These are phyloP conservation scores for Agonopterix subpropinquella DNA, from an alignment of 2,888 invertebrate genomes.

Conservation along the genomic window DNA sequence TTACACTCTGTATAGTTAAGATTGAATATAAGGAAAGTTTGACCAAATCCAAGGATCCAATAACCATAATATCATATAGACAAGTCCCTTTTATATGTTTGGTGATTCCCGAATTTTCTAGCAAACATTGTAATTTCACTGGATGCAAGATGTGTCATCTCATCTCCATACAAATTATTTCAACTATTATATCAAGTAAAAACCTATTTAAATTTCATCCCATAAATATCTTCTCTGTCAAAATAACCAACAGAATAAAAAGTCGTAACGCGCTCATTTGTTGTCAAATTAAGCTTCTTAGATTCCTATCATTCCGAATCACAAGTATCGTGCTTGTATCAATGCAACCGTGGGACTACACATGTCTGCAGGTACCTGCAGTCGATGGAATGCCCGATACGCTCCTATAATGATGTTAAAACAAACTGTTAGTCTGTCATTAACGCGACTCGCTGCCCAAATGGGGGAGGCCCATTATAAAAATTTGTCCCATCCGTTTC, in stretches of 20 bases:
- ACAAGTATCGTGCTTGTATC: constrained; percentile 29
- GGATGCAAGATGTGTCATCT: too few species aligned
- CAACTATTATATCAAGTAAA: too few species aligned
- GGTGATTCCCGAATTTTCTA: too few species aligned
- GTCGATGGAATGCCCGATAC: constrained; percentile 66
- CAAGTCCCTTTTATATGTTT: too few species aligned
- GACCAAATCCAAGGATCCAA: too few species aligned
- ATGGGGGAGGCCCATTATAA: constrained; percentile 73
- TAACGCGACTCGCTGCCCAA: constrained; percentile 65
- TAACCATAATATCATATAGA: too few species aligned
- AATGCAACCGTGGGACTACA: constrained; percentile 40
- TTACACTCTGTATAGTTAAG: too few species aligned
- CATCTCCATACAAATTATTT: too few species aligned
- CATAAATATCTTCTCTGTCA: too few species aligned
- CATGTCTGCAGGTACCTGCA: constrained; percentile 43
- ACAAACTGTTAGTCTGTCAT: constrained; percentile 74
- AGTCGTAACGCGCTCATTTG: background rate
- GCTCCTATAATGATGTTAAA: constrained; percentile 74
- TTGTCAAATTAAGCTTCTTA: constrained; percentile 16
- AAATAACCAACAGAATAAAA: too few species aligned
- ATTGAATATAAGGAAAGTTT: too few species aligned
- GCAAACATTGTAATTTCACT: too few species aligned
- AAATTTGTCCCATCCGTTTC: constrained; percentile 76
- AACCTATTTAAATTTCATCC: constrained; percentile 9
- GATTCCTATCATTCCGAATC: constrained; percentile 19